These are phyloP conservation scores for Propithecus perrieri DNA, from an alignment of 2,797 vertebrate species.

Conservation along the genomic window DNA sequence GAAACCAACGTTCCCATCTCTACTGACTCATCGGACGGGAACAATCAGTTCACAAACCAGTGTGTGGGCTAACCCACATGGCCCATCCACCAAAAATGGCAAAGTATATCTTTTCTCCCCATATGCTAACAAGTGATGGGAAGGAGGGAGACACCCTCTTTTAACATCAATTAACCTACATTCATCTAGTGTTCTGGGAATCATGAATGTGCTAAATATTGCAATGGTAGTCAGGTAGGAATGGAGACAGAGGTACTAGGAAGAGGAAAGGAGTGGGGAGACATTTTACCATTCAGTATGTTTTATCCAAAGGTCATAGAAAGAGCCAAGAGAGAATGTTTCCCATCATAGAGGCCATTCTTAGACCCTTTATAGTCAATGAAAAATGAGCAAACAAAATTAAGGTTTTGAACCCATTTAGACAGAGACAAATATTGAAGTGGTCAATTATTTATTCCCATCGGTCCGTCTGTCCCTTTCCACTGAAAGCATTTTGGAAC, in stretches of 20 bases:
- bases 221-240: background rate
- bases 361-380: background rate
- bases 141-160: background rate
- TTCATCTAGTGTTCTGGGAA: background rate
- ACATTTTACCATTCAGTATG: background rate
- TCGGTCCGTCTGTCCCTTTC: background rate
- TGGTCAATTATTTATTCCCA: background rate
- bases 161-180: background rate
- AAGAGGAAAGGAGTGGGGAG: background rate
- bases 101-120: background rate
- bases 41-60: background rate
- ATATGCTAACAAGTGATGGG: background rate
- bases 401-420: background rate
- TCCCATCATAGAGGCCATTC: background rate
- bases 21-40: conserved; percentile 28
- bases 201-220: background rate
- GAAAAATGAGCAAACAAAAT: background rate
- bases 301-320: background rate
- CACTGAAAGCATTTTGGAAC: background rate
- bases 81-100: background rate
- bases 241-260: background rate
- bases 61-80: background rate
- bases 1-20: background rate
- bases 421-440: background rate
- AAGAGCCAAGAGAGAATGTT: background rate